A percentile compares a stretch with the other conserved stretches of the same genome.
Evolutionary conservation across 2,888 invertebrate species (phyloP).

Genomic region (Merodon equestris): DNA sequence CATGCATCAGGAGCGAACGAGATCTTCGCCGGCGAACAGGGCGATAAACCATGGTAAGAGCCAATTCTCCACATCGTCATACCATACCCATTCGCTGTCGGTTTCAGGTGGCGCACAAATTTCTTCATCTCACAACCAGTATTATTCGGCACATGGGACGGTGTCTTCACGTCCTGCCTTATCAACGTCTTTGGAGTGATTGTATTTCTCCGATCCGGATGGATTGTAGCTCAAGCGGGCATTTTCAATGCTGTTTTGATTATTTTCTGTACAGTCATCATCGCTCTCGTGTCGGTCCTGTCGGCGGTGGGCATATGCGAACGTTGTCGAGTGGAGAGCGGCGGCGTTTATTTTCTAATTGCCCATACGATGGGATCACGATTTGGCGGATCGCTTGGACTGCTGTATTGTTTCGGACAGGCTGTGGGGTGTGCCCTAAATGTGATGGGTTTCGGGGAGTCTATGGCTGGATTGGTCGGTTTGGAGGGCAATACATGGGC

Average conservation of each 20-base stretch:
- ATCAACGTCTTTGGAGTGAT: conserved; percentile 99
- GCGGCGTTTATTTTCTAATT: conserved; percentile 97
- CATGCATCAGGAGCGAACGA: conserved; percentile 93
- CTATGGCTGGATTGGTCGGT: conserved; percentile 91
- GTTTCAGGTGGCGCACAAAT: conserved; percentile 95
- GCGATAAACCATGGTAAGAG: conserved; percentile 79
- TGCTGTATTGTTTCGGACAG: conserved; percentile 97
- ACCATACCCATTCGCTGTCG: neutral
- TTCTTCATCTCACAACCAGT: conserved; percentile 98
- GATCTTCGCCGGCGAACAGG: conserved; percentile 94
- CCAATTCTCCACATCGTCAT: neutral
- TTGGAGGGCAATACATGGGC: conserved; percentile 87
- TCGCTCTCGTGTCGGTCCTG: conserved; percentile 94
- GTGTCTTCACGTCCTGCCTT: conserved; percentile 97
- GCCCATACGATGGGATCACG: conserved; percentile 96
- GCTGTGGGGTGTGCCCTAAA: conserved; percentile 97
- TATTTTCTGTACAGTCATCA: conserved; percentile 90
- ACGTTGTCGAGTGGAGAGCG: conserved; percentile 95
- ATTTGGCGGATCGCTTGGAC: conserved; percentile 94
- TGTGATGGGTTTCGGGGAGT: conserved; percentile 97
- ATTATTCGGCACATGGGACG: conserved; percentile 96
- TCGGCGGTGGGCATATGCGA: conserved; percentile 98
- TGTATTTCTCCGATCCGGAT: conserved; percentile 96
- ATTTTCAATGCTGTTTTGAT: conserved; percentile 89
- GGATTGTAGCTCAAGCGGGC: conserved; percentile 97